phyloP scores from a whole-genome alignment of 2,797 vertebrate genomes.

The Liasis olivaceus region DNA sequence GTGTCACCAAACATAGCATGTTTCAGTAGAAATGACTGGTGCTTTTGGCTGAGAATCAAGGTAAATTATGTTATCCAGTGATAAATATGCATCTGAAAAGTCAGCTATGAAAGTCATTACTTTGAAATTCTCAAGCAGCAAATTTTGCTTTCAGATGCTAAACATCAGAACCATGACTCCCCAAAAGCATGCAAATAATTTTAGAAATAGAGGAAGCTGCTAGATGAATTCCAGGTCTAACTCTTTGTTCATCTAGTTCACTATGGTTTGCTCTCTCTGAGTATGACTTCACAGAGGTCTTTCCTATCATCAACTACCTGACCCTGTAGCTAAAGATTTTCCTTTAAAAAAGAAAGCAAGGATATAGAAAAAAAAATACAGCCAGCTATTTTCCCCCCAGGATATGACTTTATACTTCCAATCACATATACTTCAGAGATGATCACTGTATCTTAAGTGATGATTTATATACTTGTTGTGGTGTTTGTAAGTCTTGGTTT shows the following conservation, averaged over 20 bases:
- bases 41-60: not conserved
- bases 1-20: not conserved
- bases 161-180: not conserved
- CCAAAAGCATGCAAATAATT: not conserved
- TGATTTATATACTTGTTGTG: not conserved
- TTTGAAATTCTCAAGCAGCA: not conserved
- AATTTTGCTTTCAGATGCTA: not conserved
- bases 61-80: not conserved
- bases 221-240: not conserved
- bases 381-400: not conserved
- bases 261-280: not conserved
- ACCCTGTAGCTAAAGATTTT: not conserved
- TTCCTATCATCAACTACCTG: not conserved
- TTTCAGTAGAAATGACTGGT: not conserved
- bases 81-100: not conserved
- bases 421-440: not conserved
- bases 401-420: not conserved
- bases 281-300: not conserved
- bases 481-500: not conserved
- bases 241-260: not conserved
- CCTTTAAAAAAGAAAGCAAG: not conserved
- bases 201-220: not conserved
- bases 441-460: not conserved
- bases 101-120: not conserved
- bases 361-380: not conserved